These are phyloP conservation scores for Acronicta aceris DNA, from an alignment of 2,888 invertebrate genomes.

Conservation along the genomic window DNA sequence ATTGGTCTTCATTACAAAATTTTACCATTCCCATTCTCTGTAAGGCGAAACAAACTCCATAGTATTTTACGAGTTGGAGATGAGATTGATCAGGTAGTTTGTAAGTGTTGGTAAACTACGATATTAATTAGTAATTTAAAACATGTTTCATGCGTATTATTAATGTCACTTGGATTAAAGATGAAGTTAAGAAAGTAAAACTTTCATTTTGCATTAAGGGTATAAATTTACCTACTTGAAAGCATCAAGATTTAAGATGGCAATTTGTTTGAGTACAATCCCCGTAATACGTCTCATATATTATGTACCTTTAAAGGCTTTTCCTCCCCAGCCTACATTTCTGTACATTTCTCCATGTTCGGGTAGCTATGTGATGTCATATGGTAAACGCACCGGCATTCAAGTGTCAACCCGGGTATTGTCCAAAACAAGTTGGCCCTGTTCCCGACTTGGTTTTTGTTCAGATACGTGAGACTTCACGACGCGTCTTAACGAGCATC, in stretches of 20 bases:
- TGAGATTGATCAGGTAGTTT: neutral
- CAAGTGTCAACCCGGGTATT: slow-evolving; percentile 82
- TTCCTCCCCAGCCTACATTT: slow-evolving; percentile 55
- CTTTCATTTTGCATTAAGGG: neutral
- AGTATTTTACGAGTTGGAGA: neutral
- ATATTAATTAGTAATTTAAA: too few relatives aligned
- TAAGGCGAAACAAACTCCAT: slow-evolving; percentile 3
- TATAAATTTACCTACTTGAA: neutral
- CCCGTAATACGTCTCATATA: slow-evolving; percentile 41
- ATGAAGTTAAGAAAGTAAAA: neutral
- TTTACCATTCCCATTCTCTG: slow-evolving; percentile 25
- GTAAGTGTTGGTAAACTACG: too few relatives aligned
- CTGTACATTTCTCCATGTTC: slow-evolving; percentile 57
- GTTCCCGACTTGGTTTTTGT: slow-evolving; percentile 80
- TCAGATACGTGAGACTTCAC: slow-evolving; percentile 82
- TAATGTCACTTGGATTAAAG: neutral
- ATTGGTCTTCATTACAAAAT: slow-evolving; percentile 31
- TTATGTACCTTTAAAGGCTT: slow-evolving; percentile 42
- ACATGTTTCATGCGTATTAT: too few relatives aligned
- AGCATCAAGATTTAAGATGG: slow-evolving; percentile 3
- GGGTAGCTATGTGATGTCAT: slow-evolving; percentile 64
- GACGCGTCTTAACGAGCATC: slow-evolving; percentile 84
- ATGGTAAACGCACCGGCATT: slow-evolving; percentile 81
- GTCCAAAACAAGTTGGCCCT: slow-evolving; percentile 81
- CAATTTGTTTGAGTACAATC: slow-evolving; percentile 37